Percentiles rank a stretch among this genome's conserved stretches.
Conservation (phyloP, 1,140 invertebrate genomes). For the Thalassaphorura encarpata region DNA sequence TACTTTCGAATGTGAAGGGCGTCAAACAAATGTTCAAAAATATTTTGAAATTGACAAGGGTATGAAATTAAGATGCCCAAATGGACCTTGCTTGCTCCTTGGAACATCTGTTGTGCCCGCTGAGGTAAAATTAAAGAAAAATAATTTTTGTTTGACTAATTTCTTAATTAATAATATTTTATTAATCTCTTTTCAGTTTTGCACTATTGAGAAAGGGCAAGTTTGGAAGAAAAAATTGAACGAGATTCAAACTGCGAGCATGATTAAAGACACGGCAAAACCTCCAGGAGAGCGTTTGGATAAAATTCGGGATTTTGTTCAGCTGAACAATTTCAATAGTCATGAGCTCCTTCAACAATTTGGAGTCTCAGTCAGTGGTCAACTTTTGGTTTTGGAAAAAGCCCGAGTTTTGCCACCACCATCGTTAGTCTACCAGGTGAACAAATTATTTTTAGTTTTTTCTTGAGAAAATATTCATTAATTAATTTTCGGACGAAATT, state of each 20-base stretch:
- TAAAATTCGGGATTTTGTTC: background rate
- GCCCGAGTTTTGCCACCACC: slow-evolving; percentile 3
- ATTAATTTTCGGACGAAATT: background rate
- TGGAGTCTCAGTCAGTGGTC: background rate
- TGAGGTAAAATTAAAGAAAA: slow-evolving; percentile 1
- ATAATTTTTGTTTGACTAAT: background rate
- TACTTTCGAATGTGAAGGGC: background rate
- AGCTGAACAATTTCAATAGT: background rate
- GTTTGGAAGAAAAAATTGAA: background rate
- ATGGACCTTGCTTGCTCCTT: slow-evolving; percentile 3
- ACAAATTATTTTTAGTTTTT: background rate
- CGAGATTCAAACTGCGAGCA: slow-evolving; percentile 1
- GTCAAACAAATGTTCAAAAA: background rate
- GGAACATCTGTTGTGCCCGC: background rate
- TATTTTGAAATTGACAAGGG: background rate
- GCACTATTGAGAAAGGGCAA: slow-evolving; percentile 4
- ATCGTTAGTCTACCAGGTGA: slow-evolving; percentile 5
- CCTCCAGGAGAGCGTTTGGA: background rate
- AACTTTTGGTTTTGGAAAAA: background rate
- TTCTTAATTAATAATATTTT: background rate
- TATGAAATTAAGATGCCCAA: background rate
- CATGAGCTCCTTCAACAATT: background rate
- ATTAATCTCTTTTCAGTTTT: background rate
- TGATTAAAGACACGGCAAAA: slow-evolving; percentile 7
- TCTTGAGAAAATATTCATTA: background rate